Conservation (phyloP, 2,888 invertebrate species). For the Beris chalybata region DNA sequence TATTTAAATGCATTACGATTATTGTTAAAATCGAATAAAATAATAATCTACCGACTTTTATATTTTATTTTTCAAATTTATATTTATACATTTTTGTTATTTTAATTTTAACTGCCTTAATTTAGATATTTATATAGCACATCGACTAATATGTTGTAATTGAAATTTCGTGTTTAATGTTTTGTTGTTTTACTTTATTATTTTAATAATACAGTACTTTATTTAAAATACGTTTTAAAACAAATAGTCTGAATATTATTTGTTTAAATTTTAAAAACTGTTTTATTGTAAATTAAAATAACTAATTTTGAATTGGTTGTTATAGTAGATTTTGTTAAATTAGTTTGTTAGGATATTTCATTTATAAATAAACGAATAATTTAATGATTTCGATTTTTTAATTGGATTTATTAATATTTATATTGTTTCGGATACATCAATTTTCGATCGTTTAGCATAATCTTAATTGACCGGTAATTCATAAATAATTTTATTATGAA, state of each 20-base stretch:
- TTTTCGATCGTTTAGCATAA: too few species aligned
- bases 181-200: background rate
- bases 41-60: conserved; percentile 21
- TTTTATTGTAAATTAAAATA: conserved; percentile 12
- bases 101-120: background rate
- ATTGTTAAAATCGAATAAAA: conserved; percentile 14
- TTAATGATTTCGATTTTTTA: too few species aligned
- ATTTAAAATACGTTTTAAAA: conserved; percentile 15
- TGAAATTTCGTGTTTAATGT: too few species aligned
- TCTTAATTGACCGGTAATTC: too few species aligned
- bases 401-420: too few species aligned
- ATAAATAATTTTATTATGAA: too few species aligned
- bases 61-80: background rate
- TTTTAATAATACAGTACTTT: too few species aligned
- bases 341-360: too few species aligned
- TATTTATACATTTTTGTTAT: conserved; percentile 10
- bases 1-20: background rate
- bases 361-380: too few species aligned
- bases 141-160: conserved; percentile 9
- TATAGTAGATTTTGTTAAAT: too few species aligned
- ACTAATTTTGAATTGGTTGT: background rate
- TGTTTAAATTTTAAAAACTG: conserved; percentile 16
- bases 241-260: conserved; percentile 11
- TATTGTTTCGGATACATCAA: too few species aligned
- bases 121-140: conserved; percentile 6